Evolutionary conservation across 2,113 vertebrate genomes (phyloP).

Genomic region (Larimichthys polyactis): DNA sequence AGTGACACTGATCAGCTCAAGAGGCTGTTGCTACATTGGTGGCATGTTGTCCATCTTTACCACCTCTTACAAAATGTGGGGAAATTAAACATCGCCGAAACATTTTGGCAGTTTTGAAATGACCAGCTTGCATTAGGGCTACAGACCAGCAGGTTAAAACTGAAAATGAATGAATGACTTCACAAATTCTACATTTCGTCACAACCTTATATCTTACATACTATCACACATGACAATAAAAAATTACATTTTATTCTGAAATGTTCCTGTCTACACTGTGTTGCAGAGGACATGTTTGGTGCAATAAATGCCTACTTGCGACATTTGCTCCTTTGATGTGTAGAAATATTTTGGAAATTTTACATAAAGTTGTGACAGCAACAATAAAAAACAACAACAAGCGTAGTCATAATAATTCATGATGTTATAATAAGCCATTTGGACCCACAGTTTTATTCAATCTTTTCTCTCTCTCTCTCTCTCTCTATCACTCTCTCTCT

Average conservation of each 20-base stretch:
- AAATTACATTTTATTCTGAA: background rate
- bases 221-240: background rate
- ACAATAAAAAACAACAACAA: background rate
- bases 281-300: background rate
- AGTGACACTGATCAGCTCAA: background rate
- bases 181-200: no score
- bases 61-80: slow-evolving; percentile 2
- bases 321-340: background rate
- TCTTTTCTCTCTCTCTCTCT: background rate
- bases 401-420: background rate
- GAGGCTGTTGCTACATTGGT: background rate
- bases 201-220: no score
- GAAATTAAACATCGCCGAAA: background rate
- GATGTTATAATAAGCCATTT: background rate
- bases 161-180: background rate
- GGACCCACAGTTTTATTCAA: background rate
- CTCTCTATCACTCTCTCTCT: background rate
- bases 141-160: background rate
- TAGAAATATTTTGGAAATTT: background rate
- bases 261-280: background rate
- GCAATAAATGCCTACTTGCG: background rate
- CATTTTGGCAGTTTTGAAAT: background rate
- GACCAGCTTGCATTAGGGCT: background rate
- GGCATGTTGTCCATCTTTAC: background rate
- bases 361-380: background rate